Base-by-base conservation (phyloP, 2,888 invertebrate species). In the Meliscaeva auricollis region DNA sequence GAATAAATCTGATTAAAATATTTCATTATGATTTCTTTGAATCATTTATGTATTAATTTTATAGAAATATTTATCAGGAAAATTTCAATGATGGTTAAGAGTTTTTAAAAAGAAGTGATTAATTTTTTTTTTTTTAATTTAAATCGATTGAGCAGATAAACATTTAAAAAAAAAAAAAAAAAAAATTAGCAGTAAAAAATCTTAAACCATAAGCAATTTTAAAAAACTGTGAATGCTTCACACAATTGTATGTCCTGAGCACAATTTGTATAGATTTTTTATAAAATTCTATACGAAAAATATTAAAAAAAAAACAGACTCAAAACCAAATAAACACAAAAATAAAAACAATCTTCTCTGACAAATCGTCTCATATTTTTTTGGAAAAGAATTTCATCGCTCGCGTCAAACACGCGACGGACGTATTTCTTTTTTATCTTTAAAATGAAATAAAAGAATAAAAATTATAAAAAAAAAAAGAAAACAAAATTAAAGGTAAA, bases 331-430 rank as follows among this genome's bases (percentile, higher is more conserved):
- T 46, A 70, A 68, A 44, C 3, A 48, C 20, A 52, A 38, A 58
- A 9, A 66, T 15, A 68, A 32, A 44, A 20, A 32, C 44, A 35
- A 15, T 41, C 38, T 35, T 58, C 11, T 38, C 79, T 72, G 75
- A 76, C 38, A 72, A 74, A 72, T 80, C 69, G 13, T 54, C 68
- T 54, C 50, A 68, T n/a, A n/a, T 76, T 70, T 76, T 52, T 15
- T 50, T 66, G 50, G 70, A 75, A n/a, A n/a, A 79, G 73, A 74
- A 79, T 75, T 75, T 41, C 75, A 84, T 50, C 66, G 84, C 75
- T 76, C 80, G 84, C 80, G 77, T 83, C 82, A 62, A 83, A 83
- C 82, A 80, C 84, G 84, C 84, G 80, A 85, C 84, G 79, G n/a
- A n/a, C n/a, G n/a, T n/a, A n/a, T n/a, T n/a, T n/a, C n/a, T n/a